These are phyloP conservation scores for Eutolmus rufibarbis DNA, from an alignment of 2,888 invertebrate species.

Conservation along the genomic window DNA sequence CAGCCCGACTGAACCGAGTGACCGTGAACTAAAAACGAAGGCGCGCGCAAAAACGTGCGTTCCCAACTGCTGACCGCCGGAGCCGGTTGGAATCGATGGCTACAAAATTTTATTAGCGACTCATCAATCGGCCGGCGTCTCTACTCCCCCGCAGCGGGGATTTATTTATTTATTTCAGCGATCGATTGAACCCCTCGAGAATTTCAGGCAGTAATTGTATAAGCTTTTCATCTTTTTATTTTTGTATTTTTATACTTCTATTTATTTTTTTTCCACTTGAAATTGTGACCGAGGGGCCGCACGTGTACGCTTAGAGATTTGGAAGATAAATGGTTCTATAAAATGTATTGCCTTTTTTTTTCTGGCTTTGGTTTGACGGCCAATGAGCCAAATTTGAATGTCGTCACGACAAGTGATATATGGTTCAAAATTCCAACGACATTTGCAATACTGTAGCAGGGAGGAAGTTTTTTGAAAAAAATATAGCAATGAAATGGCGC, in stretches of 20 bases:
- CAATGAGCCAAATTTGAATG: background rate
- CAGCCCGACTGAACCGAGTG: background rate
- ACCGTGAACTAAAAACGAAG: background rate
- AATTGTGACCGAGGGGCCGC: background rate
- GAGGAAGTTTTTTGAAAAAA: background rate
- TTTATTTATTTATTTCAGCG: background rate
- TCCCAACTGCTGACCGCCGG: too few relatives aligned
- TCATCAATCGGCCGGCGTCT: background rate
- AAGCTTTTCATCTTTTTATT: background rate
- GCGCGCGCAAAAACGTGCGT: background rate
- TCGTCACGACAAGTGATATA: background rate
- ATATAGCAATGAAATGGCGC: too few relatives aligned
- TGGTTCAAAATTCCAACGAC: background rate
- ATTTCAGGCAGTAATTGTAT: background rate
- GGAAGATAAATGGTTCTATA: background rate
- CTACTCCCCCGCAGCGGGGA: background rate
- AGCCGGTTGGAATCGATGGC: background rate
- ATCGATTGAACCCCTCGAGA: background rate
- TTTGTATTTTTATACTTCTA: background rate
- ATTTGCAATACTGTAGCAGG: background rate
- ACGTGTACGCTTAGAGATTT: background rate
- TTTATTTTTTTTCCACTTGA: background rate
- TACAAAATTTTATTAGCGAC: background rate
- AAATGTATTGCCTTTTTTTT: background rate
- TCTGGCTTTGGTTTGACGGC: background rate